phyloP scores from a whole-genome alignment of 2,113 vertebrate genomes.

The Clupea harengus region DNA sequence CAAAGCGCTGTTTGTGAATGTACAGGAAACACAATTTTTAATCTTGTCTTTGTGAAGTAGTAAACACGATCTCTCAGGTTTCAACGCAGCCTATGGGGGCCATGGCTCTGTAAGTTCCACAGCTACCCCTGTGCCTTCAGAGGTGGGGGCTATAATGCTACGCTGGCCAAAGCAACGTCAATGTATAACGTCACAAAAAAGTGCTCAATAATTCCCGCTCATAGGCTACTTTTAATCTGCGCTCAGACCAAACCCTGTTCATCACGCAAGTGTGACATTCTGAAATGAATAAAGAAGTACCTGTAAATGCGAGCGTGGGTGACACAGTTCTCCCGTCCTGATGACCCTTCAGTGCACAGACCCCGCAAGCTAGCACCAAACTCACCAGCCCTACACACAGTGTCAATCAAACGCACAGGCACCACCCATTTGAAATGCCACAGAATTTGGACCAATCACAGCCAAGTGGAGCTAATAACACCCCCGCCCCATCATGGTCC shows the following conservation, averaged over 20 bases:
- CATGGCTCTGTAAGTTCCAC: not conserved
- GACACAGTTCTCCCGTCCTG: not conserved
- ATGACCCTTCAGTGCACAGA: not conserved
- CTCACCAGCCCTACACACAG: not conserved
- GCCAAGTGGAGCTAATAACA: not conserved
- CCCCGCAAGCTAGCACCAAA: slow-evolving; percentile 2
- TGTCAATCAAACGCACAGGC: not conserved
- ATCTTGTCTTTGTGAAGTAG: not conserved
- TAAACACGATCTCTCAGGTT: not conserved
- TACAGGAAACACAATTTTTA: not conserved
- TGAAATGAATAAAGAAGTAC: not conserved
- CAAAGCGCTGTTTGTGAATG: not conserved
- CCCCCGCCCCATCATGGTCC: not conserved
- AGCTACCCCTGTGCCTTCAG: not conserved
- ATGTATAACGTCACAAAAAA: not conserved
- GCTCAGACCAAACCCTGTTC: not conserved
- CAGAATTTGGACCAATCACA: not conserved
- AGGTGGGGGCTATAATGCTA: not conserved
- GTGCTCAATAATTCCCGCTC: not conserved
- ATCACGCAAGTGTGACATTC: not conserved
- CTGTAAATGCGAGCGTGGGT: slow-evolving; percentile 10
- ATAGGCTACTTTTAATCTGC: not conserved
- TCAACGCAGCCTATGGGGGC: not conserved
- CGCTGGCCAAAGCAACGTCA: not conserved
- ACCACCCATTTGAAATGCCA: not conserved